Evolutionary conservation across 2,113 vertebrate species (phyloP).

Genomic region (Cariama cristata): DNA sequence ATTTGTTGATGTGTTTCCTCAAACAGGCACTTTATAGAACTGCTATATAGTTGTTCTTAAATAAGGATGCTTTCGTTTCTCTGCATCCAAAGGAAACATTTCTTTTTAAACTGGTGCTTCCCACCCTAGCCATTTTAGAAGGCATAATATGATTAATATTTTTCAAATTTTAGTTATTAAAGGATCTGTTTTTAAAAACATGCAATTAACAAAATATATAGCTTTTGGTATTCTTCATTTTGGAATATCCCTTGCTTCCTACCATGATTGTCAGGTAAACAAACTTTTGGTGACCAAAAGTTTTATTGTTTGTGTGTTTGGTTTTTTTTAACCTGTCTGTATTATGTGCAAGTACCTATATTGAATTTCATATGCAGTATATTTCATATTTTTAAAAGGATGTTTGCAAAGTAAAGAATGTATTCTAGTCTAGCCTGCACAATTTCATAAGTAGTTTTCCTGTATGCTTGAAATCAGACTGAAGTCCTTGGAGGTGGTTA

Average conservation of each 20-base stretch:
- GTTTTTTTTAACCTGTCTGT: neutral
- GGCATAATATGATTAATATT: neutral
- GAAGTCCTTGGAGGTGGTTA: neutral
- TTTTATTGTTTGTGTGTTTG: neutral
- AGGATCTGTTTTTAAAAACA: constrained; percentile 8
- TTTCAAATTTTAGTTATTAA: constrained; percentile 1
- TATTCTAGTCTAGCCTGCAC: neutral
- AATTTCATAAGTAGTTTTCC: neutral
- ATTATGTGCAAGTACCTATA: neutral
- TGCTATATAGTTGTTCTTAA: constrained; percentile 10
- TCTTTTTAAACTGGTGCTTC: constrained; percentile 35
- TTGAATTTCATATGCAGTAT: neutral
- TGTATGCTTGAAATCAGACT: constrained; percentile 45
- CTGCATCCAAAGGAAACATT: neutral
- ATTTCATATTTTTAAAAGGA: constrained; percentile 6
- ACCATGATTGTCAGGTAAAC: neutral
- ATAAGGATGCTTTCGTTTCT: constrained; percentile 2
- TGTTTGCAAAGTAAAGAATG: neutral
- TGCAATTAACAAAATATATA: neutral
- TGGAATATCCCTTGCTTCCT: constrained; percentile 21
- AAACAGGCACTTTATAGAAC: constrained; percentile 56
- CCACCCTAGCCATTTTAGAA: neutral
- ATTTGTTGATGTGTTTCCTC: constrained; percentile 53
- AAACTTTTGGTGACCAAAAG: constrained; percentile 60
- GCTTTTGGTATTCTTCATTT: constrained; percentile 19